A percentile compares a stretch with the other conserved stretches of the same genome.
phyloP scores from a whole-genome alignment of 2,113 vertebrate genomes.

The Myodes glareolus region DNA sequence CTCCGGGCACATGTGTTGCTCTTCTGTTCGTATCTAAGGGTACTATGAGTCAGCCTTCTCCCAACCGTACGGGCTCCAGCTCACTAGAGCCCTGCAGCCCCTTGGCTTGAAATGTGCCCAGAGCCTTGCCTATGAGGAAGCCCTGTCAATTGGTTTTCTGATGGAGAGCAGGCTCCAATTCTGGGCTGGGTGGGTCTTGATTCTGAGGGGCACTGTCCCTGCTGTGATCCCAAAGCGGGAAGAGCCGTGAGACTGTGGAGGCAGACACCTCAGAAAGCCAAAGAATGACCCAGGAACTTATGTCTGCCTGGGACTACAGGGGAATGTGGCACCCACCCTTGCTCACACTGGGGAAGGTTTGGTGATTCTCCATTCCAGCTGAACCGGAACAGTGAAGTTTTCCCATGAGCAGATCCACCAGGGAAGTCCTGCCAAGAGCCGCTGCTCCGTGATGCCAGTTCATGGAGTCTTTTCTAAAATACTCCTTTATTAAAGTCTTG shows the following conservation, averaged over 20 bases:
- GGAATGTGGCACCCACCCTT: not conserved
- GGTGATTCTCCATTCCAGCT: not conserved
- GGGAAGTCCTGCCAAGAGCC: constrained; percentile 2
- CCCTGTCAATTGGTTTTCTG: not conserved
- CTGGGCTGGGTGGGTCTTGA: not conserved
- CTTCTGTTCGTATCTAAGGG: not conserved
- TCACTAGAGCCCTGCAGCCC: not conserved
- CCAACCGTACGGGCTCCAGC: not conserved
- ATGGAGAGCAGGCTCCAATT: not conserved
- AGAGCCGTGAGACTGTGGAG: not conserved
- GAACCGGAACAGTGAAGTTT: not conserved
- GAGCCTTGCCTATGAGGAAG: not conserved
- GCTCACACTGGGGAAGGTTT: not conserved
- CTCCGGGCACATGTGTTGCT: constrained; percentile 34
- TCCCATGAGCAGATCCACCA: constrained; percentile 26
- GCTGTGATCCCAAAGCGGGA: not conserved
- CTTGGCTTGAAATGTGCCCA: not conserved
- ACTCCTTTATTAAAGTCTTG: constrained; percentile 41
- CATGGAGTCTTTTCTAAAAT: constrained; percentile 26
- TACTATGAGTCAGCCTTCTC: not conserved
- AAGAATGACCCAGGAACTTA: not conserved
- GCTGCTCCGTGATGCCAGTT: not conserved
- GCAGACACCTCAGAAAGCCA: constrained; percentile 20
- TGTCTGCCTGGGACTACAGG: not conserved
- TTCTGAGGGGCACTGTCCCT: not conserved